Evolutionary conservation across 1,140 invertebrate species (phyloP).

Genomic region (Cecropterus lyciades): DNA sequence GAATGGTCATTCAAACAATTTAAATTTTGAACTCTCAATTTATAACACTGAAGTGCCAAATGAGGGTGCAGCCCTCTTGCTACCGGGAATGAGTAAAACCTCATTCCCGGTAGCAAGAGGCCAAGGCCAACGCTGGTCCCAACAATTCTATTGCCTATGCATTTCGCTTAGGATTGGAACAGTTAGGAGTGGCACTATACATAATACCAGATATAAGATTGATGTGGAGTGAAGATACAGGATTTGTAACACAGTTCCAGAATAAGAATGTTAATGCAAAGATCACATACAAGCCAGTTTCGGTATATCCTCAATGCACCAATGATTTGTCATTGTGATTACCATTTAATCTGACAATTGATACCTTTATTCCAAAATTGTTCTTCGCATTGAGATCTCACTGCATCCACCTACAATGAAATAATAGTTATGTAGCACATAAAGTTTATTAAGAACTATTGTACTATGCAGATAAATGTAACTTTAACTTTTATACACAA

Average conservation of each 20-base stretch:
- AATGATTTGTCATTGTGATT: conserved; percentile 99
- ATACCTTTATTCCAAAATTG: conserved; percentile 87
- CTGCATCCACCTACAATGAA: too few species aligned
- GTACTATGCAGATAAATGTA: too few species aligned
- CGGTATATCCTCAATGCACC: conserved; percentile 93
- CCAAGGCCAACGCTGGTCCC: conserved; percentile 91
- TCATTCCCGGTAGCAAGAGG: too few species aligned
- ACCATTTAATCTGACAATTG: conserved; percentile 85
- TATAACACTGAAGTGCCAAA: too few species aligned
- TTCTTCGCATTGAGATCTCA: too few species aligned
- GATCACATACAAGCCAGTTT: conserved; percentile 92
- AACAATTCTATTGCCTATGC: conserved; percentile 97
- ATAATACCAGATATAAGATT: conserved; percentile 97
- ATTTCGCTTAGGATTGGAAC: conserved; percentile 98
- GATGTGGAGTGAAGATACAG: conserved; percentile 97
- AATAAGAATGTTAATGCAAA: conserved; percentile 88
- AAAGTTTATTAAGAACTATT: too few species aligned
- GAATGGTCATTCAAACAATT: too few species aligned
- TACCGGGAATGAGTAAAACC: too few species aligned
- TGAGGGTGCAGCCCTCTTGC: too few species aligned
- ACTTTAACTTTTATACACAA: too few species aligned
- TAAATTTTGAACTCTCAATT: too few species aligned
- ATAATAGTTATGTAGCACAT: too few species aligned
- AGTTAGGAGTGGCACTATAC: conserved; percentile 98
- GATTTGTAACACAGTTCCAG: conserved; percentile 96